Conservation (phyloP, 2,888 invertebrate species). For the Drosophila affinis region DNA sequence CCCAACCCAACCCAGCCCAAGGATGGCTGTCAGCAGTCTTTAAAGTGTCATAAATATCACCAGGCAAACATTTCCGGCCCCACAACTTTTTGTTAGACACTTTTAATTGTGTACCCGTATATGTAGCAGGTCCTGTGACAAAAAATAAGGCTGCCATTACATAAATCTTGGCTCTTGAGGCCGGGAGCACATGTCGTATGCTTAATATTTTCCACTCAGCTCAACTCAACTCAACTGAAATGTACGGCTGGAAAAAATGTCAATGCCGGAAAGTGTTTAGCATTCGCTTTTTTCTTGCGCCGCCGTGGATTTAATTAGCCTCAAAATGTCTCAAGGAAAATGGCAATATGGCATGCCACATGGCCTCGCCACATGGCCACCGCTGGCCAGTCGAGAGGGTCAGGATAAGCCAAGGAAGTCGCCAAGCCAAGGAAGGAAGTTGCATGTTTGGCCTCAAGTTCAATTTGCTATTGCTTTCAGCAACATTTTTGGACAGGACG, state of each 20-base stretch:
- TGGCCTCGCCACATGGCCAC: conserved; percentile 12
- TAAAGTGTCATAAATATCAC: conserved; percentile 71
- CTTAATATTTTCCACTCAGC: conserved; percentile 61
- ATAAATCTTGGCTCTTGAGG: conserved; percentile 33
- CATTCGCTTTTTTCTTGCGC: conserved; percentile 51
- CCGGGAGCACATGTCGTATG: conserved; percentile 62
- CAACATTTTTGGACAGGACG: conserved; percentile 24
- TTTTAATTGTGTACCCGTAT: conserved; percentile 54
- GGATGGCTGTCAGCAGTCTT: conserved; percentile 29
- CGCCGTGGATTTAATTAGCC: conserved; percentile 73
- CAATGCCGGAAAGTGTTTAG: conserved; percentile 77
- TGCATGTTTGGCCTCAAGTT: conserved; percentile 74
- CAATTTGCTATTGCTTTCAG: conserved; percentile 59
- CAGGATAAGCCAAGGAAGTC: conserved; percentile 63
- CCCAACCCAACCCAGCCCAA: neutral
- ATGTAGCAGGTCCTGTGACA: neutral
- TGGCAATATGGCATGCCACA: conserved; percentile 66
- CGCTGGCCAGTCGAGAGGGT: conserved; percentile 8
- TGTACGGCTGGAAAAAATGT: conserved; percentile 54
- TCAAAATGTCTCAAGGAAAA: conserved; percentile 63
- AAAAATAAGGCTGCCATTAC: conserved; percentile 27
- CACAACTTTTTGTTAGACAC: conserved; percentile 12
- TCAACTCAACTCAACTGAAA: neutral
- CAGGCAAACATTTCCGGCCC: conserved; percentile 57
- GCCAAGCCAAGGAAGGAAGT: conserved; percentile 62